Conservation (phyloP, 2,888 invertebrate species). For the Amiota communis region DNA sequence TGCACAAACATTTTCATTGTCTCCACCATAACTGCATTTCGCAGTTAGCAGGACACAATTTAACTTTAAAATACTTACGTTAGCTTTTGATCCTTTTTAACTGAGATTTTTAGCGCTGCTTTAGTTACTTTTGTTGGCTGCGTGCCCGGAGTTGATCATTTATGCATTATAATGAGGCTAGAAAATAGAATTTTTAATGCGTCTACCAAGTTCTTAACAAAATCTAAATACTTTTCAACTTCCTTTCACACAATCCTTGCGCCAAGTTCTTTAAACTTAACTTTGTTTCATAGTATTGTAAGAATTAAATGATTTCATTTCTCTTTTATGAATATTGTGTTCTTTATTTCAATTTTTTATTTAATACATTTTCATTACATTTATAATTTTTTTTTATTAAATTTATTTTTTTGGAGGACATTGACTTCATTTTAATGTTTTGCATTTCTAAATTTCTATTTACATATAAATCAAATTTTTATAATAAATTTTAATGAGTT, state of each 20-base stretch:
- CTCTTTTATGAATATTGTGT: conserved; percentile 26
- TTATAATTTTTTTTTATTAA: conserved; percentile 52
- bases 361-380: conserved; percentile 52
- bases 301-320: not conserved
- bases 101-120: not conserved
- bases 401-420: conserved; percentile 54
- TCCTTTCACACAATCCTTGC: not conserved
- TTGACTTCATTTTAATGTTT: conserved; percentile 53
- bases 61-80: conserved; percentile 26
- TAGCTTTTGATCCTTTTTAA: conserved; percentile 27
- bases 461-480: conserved; percentile 28
- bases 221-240: not conserved
- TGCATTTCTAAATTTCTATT: conserved; percentile 32
- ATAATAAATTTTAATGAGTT: conserved; percentile 29
- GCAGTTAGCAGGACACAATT: not conserved
- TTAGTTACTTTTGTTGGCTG: not conserved
- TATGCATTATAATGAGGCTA: conserved; percentile 67
- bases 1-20: conserved; percentile 23
- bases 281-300: not conserved
- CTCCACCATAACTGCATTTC: not conserved
- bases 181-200: conserved; percentile 62
- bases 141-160: conserved; percentile 56
- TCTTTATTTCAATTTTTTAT: conserved; percentile 46
- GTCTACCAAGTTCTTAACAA: not conserved
- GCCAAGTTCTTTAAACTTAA: not conserved